Evolutionary conservation across 1,140 invertebrate species (phyloP).

Genomic region (Venustaconcha ellipsiformis): DNA sequence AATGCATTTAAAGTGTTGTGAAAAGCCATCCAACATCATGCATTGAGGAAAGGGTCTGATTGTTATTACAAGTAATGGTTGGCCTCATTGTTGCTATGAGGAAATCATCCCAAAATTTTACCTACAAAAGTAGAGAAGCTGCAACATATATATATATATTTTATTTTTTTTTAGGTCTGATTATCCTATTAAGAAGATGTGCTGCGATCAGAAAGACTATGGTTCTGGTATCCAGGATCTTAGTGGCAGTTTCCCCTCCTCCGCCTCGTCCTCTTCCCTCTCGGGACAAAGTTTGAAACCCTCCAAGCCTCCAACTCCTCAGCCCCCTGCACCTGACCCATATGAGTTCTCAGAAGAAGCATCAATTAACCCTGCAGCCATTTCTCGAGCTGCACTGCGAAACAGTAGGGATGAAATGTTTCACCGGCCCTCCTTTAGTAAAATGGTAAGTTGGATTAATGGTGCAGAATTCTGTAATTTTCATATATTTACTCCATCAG

Average conservation of each 20-base stretch:
- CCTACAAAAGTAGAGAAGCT: no score
- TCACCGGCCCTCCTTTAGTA: conserved; percentile 44
- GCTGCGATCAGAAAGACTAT: conserved; percentile 5
- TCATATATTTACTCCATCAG: no score
- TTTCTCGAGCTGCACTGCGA: conserved; percentile 48
- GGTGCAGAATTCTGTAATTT: no score
- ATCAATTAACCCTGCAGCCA: conserved; percentile 57
- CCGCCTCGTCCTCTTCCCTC: conserved; percentile 28
- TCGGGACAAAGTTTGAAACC: conserved; percentile 39
- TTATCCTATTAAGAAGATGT: conserved; percentile 42
- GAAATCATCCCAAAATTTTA: no score
- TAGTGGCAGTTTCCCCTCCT: conserved; percentile 26
- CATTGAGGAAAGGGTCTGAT: no score
- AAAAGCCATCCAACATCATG: no score
- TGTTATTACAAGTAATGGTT: no score
- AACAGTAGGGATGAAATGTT: conserved; percentile 59
- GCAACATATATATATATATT: background rate
- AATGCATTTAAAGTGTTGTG: no score
- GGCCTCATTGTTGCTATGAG: no score
- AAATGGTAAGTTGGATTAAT: conserved; percentile 18
- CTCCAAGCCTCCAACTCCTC: conserved; percentile 38
- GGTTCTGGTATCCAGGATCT: conserved; percentile 8
- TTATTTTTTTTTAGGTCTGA: conserved; percentile 40
- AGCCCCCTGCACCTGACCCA: conserved; percentile 57
- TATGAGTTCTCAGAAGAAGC: conserved; percentile 67